Conservation (phyloP, 1,140 invertebrate genomes). For the Brachionus rotundiformis region DNA sequence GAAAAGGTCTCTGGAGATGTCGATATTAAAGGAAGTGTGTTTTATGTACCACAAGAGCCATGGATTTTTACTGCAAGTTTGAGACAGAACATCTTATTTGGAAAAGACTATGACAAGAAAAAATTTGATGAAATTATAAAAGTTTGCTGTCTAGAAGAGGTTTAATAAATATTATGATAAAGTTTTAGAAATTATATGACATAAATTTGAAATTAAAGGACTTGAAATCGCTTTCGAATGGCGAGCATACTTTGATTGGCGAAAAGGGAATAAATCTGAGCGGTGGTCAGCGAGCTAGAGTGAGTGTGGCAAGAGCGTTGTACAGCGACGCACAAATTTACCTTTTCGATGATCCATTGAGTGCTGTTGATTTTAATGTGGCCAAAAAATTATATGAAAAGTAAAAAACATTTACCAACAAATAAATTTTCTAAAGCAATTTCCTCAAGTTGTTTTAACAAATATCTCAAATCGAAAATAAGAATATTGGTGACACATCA, state of each 20-base stretch:
- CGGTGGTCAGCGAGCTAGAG: constrained; percentile 85
- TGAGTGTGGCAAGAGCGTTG: constrained; percentile 74
- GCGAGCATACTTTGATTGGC: constrained; percentile 84
- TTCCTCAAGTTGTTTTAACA: constrained; percentile 64
- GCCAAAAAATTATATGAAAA: constrained; percentile 89
- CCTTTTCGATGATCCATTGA: constrained; percentile 78
- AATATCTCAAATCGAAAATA: constrained; percentile 73
- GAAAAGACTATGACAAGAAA: constrained; percentile 3
- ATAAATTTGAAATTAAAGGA: constrained; percentile 44
- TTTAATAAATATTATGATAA: too few species aligned
- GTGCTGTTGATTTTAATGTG: constrained; percentile 84
- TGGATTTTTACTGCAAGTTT: constrained; percentile 51
- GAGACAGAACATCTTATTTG: constrained; percentile 50
- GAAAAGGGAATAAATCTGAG: constrained; percentile 80
- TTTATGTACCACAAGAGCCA: constrained; percentile 50
- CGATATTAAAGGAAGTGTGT: constrained; percentile 9
- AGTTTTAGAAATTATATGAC: too few species aligned
- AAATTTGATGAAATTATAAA: constrained; percentile 45
- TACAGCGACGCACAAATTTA: constrained; percentile 79
- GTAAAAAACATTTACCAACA: too few species aligned
- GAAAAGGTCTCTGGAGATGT: constrained; percentile 16
- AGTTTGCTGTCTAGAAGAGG: constrained; percentile 28
- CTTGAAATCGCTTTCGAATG: constrained; percentile 71
- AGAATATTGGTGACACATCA: constrained; percentile 83
- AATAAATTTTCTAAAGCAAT: too few species aligned